These are phyloP conservation scores for Myathropa florea DNA, from an alignment of 2,888 invertebrate genomes.

Conservation along the genomic window DNA sequence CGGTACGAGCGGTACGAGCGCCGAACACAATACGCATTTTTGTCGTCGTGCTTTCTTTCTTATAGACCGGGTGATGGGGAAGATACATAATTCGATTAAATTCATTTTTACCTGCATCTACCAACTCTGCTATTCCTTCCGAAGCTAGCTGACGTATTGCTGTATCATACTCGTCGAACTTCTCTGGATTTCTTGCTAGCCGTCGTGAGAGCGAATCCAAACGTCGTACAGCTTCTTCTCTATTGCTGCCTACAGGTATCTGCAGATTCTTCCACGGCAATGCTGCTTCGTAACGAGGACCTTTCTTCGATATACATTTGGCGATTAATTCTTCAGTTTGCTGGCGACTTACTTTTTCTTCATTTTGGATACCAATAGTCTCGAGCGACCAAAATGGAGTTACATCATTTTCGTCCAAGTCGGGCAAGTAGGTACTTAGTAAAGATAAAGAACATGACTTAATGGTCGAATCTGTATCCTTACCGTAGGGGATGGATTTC, in stretches of 20 bases:
- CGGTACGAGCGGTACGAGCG: not conserved
- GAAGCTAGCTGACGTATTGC: no score
- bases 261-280: no score
- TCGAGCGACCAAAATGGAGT: not conserved
- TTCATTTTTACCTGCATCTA: no score
- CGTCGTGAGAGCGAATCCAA: no score
- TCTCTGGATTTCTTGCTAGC: no score
- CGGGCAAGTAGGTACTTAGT: not conserved
- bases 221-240: no score
- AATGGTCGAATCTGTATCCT: no score
- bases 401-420: not conserved
- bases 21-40: conserved; percentile 1
- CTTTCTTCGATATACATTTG: not conserved
- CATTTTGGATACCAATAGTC: not conserved
- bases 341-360: not conserved
- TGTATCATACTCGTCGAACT: no score
- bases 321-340: not conserved
- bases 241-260: no score
- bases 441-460: no score
- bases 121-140: not conserved
- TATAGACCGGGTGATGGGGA: conserved; percentile 7
- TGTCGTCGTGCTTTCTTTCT: not conserved
- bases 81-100: conserved; percentile 22
- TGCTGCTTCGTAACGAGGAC: no score
- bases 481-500: not conserved